phyloP scores from a whole-genome alignment of 2,113 vertebrate species.

The Fukomys damarensis region DNA sequence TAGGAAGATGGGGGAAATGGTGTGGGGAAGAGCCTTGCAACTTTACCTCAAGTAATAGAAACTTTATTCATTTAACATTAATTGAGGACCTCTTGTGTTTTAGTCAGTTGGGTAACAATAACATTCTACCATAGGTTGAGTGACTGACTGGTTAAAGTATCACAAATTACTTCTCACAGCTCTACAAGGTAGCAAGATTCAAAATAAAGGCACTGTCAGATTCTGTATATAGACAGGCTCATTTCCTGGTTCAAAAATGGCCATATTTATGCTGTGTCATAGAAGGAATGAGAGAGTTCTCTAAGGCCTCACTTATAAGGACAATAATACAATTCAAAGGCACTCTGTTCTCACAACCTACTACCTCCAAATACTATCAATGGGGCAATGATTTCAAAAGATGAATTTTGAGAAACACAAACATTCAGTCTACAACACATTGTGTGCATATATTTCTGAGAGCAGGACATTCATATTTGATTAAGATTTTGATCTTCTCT shows the following conservation, averaged over 20 bases:
- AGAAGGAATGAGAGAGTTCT: background rate
- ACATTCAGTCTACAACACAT: background rate
- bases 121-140: background rate
- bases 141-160: background rate
- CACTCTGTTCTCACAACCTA: background rate
- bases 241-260: background rate
- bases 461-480: background rate
- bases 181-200: no score
- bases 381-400: background rate
- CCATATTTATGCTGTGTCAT: background rate
- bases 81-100: background rate
- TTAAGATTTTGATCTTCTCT: background rate
- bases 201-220: background rate
- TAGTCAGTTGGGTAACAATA: background rate
- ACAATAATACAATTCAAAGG: background rate
- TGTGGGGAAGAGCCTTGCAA: background rate
- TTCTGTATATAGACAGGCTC: background rate
- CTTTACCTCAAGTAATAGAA: background rate
- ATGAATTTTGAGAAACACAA: background rate
- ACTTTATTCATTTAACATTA: background rate
- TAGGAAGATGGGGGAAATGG: background rate
- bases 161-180: background rate
- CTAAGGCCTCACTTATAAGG: background rate
- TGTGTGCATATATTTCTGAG: background rate
- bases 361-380: background rate